A percentile compares a stretch with the other conserved stretches of the same genome.
Evolutionary conservation across 2,888 invertebrate genomes (phyloP).

Genomic region (Tuta absoluta): DNA sequence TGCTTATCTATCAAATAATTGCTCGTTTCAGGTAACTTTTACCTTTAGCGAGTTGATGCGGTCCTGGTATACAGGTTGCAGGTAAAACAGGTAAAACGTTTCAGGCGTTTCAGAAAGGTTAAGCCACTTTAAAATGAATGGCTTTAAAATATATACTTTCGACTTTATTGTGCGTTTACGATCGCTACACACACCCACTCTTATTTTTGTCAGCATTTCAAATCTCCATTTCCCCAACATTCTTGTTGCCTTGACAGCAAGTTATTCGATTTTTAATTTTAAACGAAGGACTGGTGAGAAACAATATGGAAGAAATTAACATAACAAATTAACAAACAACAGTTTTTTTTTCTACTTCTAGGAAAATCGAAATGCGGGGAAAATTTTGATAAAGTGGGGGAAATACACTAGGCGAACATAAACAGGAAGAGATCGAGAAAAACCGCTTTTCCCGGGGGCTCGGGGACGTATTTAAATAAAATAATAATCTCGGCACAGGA

Average conservation of each 20-base stretch:
- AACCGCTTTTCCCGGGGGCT: constrained; percentile 35
- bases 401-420: constrained; percentile 62
- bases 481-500: constrained; percentile 64
- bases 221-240: too few species aligned
- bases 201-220: too few species aligned
- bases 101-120: neutral
- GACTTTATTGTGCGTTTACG: too few species aligned
- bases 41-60: constrained; percentile 48
- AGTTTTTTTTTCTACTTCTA: neutral
- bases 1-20: constrained; percentile 22
- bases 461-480: constrained; percentile 60
- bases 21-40: neutral
- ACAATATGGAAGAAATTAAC: neutral
- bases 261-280: neutral
- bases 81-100: constrained; percentile 58
- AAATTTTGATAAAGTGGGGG: constrained; percentile 71
- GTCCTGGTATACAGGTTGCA: constrained; percentile 65
- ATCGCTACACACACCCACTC: too few species aligned
- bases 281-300: neutral
- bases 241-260: too few species aligned
- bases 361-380: constrained; percentile 46
- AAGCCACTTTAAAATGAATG: too few species aligned
- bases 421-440: constrained; percentile 34
- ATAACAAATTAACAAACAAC: neutral
- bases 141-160: too few species aligned